Base-by-base conservation (phyloP, 53 echinoderm and acorn worm genomes). In the Zoroaster sp. region DNA sequence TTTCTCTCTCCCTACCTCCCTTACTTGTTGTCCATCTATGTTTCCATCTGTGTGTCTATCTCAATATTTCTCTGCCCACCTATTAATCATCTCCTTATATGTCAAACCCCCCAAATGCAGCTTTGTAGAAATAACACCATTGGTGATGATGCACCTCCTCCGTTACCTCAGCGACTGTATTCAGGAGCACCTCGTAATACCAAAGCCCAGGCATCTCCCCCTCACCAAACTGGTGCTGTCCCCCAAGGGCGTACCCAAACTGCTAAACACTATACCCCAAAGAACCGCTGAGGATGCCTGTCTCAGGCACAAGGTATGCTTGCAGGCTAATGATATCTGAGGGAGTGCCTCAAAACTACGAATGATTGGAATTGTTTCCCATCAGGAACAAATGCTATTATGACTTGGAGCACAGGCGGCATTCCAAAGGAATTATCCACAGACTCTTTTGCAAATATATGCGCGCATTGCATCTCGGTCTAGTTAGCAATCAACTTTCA, bases 151-250 rank as follows among this genome's bases (percentile, higher is more conserved):
- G 23, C 35, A 18, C 85, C 70, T 49, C 85, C 85, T 18, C 85
- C 85, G n/a, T 11, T 85, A 18, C 85, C 85, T 14, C 33, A 70
- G 71, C 71, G 85, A 4, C 85, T 85, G 35, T 85, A 85, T 71
- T 85, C 85, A 11, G 85, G 85, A 66, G 85, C 85, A 1, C 37
- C 33, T 4, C 69, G 85, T n/a, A 1, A 35, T 40, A 8, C 59
- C 46, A 69, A 70, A 33, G 47, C 71, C 46, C 72, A 2, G 4
- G 35, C 85, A 51, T 51, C 70, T 7, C 37, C 51, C 69, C 85
- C 85, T n/a, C 47, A 67, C 43, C 33, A 25, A 11, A 43, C n/a
- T 55, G 71, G 14, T 20, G 21, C 15, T 4, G 34, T 21, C 45
- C 41, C 85, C 17, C 11, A 30, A 47, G 71, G 4, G 47, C 85